Evolutionary conservation across 1,140 invertebrate species (phyloP), one percentile per base, ranked within the genome.

Genomic region (Dendrolimus punctatus): DNA sequence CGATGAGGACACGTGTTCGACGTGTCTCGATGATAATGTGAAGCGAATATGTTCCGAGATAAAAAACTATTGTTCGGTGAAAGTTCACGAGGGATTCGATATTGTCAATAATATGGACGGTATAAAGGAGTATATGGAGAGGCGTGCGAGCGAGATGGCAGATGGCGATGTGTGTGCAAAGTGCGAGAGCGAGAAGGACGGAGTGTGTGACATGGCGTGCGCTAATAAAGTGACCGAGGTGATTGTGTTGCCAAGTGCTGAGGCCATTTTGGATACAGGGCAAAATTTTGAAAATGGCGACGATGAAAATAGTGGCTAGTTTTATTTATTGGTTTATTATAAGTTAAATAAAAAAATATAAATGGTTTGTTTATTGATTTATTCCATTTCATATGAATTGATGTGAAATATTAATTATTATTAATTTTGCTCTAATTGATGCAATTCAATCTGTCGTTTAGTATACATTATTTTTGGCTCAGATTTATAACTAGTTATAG

Each of bases 181-280:
- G 6, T 78, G 73, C 60, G 71, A 72, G 36, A 64, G 49, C 49
- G 57, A 66, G 10, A 51, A 49, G 36, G 57, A 63, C 45, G 71
- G 65, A 8, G 42, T 46, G 49, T 73, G 73, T 62, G 72, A 75
- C 57, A 49, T 71, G 6, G 62, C 50, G 5, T 84, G 79, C 61
- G 70, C 69, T 39, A 73, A 74, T 53, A 73, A 62, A 40, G 77
- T 85, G 46, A 68, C 62, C 6, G 85, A 88, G 5, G 83, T 87
- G 4, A 87, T 88, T 8, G 86, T 88, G 6, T 80, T 88, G 73
- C 83, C 79, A 4, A 87, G 84, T 50, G 84, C 84, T 6, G 84
- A 87, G 54, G 84, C 86, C 23, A 84, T 84, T 4, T 67, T 88
- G 62, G 76, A 83, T 59, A 80, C 71, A 0, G 68, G 62, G 49